Base-by-base conservation (phyloP, 2,888 invertebrate genomes). In the Dryadula phaetusa region DNA sequence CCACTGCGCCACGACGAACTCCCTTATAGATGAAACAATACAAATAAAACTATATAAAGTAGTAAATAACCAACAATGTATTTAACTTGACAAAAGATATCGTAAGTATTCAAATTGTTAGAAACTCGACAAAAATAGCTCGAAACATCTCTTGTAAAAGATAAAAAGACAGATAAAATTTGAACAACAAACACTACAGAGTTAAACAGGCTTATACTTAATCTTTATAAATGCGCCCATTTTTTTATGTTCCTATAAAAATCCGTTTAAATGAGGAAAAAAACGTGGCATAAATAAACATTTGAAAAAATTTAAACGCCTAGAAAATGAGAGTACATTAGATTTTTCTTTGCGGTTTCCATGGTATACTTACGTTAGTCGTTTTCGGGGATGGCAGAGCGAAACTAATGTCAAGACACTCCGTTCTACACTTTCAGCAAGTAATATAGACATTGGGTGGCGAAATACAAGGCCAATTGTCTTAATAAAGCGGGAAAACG, bases 161-260 rank as follows among this genome's bases (percentile, higher is more conserved):
- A 60, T 28, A 60, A 60, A 52, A 16, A 10, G 16, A 10, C 52
- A 52, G 52, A 52, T 52, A 37, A 44, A 52, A 53, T 25, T 40
- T 18, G 28, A 25, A 44, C 46, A 34, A 53, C 60, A 71, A 70
- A 72, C 73, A 63, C 63, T 72, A 70, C 66, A 74, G 74, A 75
- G 75, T 76, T 78, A 76, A 75, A 75, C 69, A 62, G 74, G 72
- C 72, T 74, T 74, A 69, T 64, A 67, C 72, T 70, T 75, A 78
- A 78, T 76, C 77, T 77, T 77, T 76, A 78, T 72, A 71, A 77
- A 78, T 72, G 75, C 67, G 72, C 65, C 70, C 75, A 74, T 72
- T 75, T 76, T 75, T 77, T 74, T 72, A 73, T 67, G 67, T 67
- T 71, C 69, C 71, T 72, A 75, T 69, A 73, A 75, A 73, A 76